phyloP scores from a whole-genome alignment of 2,113 vertebrate genomes.

The Syngnathus floridae region DNA sequence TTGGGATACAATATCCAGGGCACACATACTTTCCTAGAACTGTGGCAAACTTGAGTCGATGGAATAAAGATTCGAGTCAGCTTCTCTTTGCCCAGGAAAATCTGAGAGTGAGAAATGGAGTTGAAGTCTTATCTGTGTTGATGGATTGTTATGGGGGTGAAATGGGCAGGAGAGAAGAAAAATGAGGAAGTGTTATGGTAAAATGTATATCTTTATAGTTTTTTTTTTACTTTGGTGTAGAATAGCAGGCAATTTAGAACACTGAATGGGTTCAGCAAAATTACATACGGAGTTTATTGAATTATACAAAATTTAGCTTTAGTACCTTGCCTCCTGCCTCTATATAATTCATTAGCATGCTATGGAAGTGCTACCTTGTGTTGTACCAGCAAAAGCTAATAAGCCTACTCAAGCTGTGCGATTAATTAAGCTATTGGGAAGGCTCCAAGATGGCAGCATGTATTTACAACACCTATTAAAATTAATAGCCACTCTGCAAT shows the following conservation, averaged over 20 bases:
- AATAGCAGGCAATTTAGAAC: conserved; percentile 46
- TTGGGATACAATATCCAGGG: conserved; percentile 13
- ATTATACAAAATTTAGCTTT: conserved; percentile 24
- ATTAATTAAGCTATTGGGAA: neutral
- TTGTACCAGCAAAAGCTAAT: conserved; percentile 3
- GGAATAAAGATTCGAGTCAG: conserved; percentile 28
- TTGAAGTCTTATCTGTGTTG: conserved; percentile 50
- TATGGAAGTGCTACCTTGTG: neutral
- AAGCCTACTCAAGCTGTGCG: neutral
- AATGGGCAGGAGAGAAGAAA: neutral
- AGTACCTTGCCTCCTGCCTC: conserved; percentile 18
- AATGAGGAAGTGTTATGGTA: conserved; percentile 20
- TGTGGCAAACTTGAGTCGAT: conserved; percentile 19
- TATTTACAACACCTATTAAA: conserved; percentile 28
- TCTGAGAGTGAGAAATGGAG: conserved; percentile 33
- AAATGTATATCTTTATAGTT: conserved; percentile 41
- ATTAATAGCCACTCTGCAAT: conserved; percentile 20
- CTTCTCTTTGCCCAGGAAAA: conserved; percentile 28
- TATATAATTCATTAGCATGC: neutral
- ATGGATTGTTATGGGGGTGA: conserved; percentile 53
- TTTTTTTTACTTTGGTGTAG: conserved; percentile 50
- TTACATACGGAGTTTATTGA: conserved; percentile 18
- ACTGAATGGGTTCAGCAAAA: conserved; percentile 28
- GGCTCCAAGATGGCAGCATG: neutral
- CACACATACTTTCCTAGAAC: conserved; percentile 27